Percentiles rank a stretch among this genome's conserved stretches.
Evolutionary conservation across 2,888 invertebrate species (phyloP).

Genomic region (Allygus modestus): DNA sequence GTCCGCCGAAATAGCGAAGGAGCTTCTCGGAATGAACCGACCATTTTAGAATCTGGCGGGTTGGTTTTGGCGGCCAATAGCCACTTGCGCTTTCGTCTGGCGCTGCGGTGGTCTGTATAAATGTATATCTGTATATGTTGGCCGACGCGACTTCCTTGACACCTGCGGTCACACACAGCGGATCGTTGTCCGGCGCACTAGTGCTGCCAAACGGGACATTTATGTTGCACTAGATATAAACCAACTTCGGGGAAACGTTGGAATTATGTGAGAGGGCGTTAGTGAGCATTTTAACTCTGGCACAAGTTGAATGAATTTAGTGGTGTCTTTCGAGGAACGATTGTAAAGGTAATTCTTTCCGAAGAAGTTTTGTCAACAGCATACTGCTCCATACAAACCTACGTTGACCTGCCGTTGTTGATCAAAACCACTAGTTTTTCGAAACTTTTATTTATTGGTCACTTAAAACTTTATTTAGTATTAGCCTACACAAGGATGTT

Average conservation of each 20-base stretch:
- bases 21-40: slow-evolving; percentile 2
- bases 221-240: neutral
- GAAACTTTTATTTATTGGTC: too few relatives aligned
- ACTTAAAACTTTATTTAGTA: too few relatives aligned
- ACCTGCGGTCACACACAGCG: neutral
- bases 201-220: neutral
- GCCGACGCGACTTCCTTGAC: neutral
- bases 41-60: slow-evolving; percentile 9
- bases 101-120: slow-evolving; percentile 3
- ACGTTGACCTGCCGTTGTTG: too few relatives aligned
- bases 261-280: neutral
- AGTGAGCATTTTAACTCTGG: too few relatives aligned
- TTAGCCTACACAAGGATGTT: too few relatives aligned
- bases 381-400: too few relatives aligned
- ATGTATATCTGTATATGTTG: neutral
- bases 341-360: too few relatives aligned
- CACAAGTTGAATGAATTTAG: too few relatives aligned
- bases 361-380: too few relatives aligned
- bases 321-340: too few relatives aligned
- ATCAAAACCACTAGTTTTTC: too few relatives aligned
- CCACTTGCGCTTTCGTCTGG: slow-evolving; percentile 39
- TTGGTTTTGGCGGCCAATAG: slow-evolving; percentile 23
- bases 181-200: neutral
- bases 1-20: slow-evolving; percentile 11
- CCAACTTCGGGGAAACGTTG: neutral